Percentiles rank a stretch among this genome's conserved stretches.
phyloP scores from a whole-genome alignment of 2,888 invertebrate genomes.

The Trypoxylon attenuatum region DNA sequence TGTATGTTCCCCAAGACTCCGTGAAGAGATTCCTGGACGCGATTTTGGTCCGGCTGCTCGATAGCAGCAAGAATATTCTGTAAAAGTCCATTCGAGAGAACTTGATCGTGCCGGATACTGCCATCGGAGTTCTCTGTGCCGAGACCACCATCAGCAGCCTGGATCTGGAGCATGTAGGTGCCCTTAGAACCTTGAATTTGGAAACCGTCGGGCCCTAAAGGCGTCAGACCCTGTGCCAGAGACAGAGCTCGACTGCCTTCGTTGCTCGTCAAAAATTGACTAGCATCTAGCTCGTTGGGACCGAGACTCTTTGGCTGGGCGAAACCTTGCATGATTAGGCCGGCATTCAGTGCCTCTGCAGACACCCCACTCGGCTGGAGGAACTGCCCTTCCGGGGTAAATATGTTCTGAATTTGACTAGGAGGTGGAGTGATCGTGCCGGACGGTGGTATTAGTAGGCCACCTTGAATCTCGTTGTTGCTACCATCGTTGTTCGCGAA shows the following conservation, averaged over 20 bases:
- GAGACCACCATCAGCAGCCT: slow-evolving; percentile 79
- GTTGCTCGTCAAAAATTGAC: slow-evolving; percentile 61
- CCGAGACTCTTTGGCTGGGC: slow-evolving; percentile 54
- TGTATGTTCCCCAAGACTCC: slow-evolving; percentile 9
- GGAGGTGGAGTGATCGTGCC: slow-evolving; percentile 36
- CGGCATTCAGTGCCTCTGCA: slow-evolving; percentile 61
- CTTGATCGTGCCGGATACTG: slow-evolving; percentile 82
- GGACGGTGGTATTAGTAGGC: slow-evolving; percentile 30
- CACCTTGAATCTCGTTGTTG: slow-evolving; percentile 15
- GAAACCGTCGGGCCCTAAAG: slow-evolving; percentile 63
- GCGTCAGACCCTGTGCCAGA: slow-evolving; percentile 59
- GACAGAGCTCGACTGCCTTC: slow-evolving; percentile 66
- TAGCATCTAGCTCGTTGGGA: slow-evolving; percentile 61
- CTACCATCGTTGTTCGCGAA: slow-evolving; percentile 33
- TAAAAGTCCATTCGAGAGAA: slow-evolving; percentile 85
- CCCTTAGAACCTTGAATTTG: slow-evolving; percentile 77
- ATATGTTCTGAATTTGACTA: slow-evolving; percentile 36
- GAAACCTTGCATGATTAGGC: slow-evolving; percentile 60
- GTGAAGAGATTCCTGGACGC: slow-evolving; percentile 55
- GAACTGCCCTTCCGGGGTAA: slow-evolving; percentile 38
- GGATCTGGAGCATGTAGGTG: slow-evolving; percentile 86
- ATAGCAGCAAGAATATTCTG: slow-evolving; percentile 89
- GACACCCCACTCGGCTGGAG: slow-evolving; percentile 46
- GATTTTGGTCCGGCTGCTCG: slow-evolving; percentile 79
- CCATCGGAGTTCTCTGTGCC: slow-evolving; percentile 76